These are phyloP conservation scores for Jordanella pulchra DNA, from an alignment of 2,797 vertebrate species.

Conservation along the genomic window DNA sequence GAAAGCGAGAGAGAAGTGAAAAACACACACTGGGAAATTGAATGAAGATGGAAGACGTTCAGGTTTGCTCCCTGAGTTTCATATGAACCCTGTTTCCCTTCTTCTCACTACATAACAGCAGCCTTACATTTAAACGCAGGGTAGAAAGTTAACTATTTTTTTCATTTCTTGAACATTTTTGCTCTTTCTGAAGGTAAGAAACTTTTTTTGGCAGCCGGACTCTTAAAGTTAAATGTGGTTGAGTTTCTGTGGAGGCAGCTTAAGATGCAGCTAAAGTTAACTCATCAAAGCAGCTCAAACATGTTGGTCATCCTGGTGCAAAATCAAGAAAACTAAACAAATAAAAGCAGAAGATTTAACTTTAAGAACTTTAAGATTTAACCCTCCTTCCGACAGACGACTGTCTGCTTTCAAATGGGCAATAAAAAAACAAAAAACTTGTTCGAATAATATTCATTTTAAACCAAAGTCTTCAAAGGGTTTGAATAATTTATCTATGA, in stretches of 20 bases:
- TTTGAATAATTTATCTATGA: background rate
- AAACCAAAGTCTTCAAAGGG: too few relatives aligned
- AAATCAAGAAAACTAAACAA: too few relatives aligned
- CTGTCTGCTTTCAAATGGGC: background rate
- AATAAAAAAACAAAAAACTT: background rate
- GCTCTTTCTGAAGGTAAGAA: too few relatives aligned
- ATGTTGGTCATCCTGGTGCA: too few relatives aligned
- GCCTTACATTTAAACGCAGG: background rate
- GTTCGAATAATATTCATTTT: too few relatives aligned
- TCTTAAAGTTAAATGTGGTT: too few relatives aligned
- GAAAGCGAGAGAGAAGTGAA: conserved; percentile 51
- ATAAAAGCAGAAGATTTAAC: background rate
- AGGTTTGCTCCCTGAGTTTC: conserved; percentile 55
- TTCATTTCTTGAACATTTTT: background rate
- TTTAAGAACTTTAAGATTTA: background rate
- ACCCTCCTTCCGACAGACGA: background rate
- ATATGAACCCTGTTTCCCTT: background rate
- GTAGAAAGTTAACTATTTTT: background rate
- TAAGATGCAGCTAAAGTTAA: background rate
- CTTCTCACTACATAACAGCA: background rate
- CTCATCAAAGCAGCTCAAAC: background rate
- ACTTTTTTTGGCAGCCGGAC: background rate
- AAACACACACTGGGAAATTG: conserved; percentile 29
- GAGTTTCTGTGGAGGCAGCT: background rate
- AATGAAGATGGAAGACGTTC: conserved; percentile 27